phyloP scores from a whole-genome alignment of 1,140 invertebrate species.

The Holcopasites calliopsidis region DNA sequence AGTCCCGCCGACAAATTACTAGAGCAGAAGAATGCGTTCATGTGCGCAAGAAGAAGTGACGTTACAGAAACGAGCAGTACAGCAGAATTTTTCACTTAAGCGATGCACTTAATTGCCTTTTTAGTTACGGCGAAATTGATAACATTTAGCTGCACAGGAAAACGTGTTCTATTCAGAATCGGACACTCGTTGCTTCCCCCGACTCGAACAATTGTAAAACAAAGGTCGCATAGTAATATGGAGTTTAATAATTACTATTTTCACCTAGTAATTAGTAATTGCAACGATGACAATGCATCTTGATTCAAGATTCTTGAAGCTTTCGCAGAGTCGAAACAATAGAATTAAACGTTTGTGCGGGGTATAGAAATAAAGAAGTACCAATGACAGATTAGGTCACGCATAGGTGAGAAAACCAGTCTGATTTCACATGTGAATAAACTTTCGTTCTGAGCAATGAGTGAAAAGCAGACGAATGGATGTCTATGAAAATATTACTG shows the following conservation, averaged over 20 bases:
- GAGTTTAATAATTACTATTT: background rate
- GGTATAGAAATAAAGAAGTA: background rate
- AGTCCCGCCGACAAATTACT: conserved; percentile 18
- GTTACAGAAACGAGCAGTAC: conserved; percentile 13
- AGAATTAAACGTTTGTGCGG: background rate
- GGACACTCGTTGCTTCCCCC: background rate
- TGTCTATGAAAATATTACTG: too few species aligned
- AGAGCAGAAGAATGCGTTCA: conserved; percentile 34
- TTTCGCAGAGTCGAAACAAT: too few species aligned
- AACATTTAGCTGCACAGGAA: background rate
- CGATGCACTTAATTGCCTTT: background rate
- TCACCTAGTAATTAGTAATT: background rate
- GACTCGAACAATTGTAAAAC: background rate
- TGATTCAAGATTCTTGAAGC: background rate
- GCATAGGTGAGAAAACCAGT: background rate
- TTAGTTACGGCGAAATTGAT: background rate
- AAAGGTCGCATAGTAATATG: too few species aligned
- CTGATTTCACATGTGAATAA: background rate
- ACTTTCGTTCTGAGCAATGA: too few species aligned
- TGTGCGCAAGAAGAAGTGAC: conserved; percentile 11
- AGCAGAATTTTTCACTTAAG: conserved; percentile 8
- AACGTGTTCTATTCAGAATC: background rate
- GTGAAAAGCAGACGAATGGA: too few species aligned
- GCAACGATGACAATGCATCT: background rate
- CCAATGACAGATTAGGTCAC: background rate